phyloP scores from a whole-genome alignment of 2,113 vertebrate species.

The Struthio camelus region DNA sequence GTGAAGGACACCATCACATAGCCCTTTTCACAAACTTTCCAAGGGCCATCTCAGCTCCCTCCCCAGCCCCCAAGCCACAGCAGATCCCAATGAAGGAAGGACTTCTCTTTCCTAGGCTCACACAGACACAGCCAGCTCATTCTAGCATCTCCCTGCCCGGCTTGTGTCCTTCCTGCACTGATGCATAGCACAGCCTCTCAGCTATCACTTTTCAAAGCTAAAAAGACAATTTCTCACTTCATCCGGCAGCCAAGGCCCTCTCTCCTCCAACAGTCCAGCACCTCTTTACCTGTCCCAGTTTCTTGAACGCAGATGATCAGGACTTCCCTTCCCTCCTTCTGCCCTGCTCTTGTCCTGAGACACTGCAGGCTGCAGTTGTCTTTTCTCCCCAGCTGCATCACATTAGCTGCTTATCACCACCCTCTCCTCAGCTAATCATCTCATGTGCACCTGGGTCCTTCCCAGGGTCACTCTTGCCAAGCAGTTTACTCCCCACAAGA shows the following conservation, averaged over 20 bases:
- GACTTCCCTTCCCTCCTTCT: rapidly evolving
- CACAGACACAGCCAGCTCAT: not conserved
- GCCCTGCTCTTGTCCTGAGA: rapidly evolving
- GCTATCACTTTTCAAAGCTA: too few relatives aligned
- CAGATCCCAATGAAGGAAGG: not conserved
- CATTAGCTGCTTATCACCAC: not conserved
- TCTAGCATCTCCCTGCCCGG: not conserved
- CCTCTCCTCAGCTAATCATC: not conserved
- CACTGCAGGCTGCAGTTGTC: not conserved
- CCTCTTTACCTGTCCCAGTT: rapidly evolving
- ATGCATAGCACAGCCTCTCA: not conserved
- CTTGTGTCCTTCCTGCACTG: rapidly evolving
- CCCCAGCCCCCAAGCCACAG: not conserved
- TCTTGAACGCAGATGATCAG: rapidly evolving
- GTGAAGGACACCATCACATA: not conserved
- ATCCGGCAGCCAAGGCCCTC: rapidly evolving
- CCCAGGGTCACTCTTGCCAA: too few relatives aligned
- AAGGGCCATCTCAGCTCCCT: not conserved
- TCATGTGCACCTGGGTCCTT: not conserved
- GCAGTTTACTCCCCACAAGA: not conserved
- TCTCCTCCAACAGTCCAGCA: not conserved
- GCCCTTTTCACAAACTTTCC: not conserved
- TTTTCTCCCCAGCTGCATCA: not conserved
- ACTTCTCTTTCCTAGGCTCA: not conserved
- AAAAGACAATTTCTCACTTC: not conserved